phyloP scores from a whole-genome alignment of 2,113 vertebrate genomes.

The Hylia prasina region DNA sequence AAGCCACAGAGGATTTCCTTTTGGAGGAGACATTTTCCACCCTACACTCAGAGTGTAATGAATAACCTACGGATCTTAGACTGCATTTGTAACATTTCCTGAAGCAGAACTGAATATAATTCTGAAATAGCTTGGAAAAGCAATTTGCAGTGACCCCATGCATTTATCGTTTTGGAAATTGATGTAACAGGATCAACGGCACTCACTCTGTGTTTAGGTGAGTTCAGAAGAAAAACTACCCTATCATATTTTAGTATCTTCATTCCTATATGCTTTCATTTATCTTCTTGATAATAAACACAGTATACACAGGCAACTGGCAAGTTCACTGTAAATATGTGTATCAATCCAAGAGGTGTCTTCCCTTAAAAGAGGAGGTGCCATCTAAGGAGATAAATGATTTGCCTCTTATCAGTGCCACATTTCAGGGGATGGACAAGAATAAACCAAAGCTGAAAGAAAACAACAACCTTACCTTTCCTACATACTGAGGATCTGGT shows the following conservation, averaged over 20 bases:
- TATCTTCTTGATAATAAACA: not conserved
- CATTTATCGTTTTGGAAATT: not conserved
- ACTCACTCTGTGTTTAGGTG: not conserved
- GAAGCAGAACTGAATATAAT: not conserved
- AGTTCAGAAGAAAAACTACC: not conserved
- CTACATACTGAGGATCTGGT: conserved; percentile 94
- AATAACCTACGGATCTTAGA: not conserved
- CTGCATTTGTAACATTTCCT: not conserved
- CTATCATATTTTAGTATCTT: not conserved
- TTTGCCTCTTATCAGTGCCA: not conserved
- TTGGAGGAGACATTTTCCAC: not conserved
- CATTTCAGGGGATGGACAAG: not conserved
- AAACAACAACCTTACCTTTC: conserved; percentile 81
- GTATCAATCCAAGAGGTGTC: not conserved
- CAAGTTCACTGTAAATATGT: not conserved
- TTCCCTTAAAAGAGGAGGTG: not conserved
- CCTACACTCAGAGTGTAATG: not conserved
- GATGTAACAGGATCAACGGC: not conserved
- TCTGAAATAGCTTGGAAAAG: not conserved
- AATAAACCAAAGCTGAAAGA: not conserved
- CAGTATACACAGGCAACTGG: not conserved
- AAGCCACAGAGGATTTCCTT: not conserved
- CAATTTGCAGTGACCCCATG: not conserved
- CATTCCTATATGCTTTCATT: not conserved
- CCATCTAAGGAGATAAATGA: not conserved